These are phyloP conservation scores for Galeruca laticollis DNA, from an alignment of 2,888 invertebrate genomes.

Conservation along the genomic window DNA sequence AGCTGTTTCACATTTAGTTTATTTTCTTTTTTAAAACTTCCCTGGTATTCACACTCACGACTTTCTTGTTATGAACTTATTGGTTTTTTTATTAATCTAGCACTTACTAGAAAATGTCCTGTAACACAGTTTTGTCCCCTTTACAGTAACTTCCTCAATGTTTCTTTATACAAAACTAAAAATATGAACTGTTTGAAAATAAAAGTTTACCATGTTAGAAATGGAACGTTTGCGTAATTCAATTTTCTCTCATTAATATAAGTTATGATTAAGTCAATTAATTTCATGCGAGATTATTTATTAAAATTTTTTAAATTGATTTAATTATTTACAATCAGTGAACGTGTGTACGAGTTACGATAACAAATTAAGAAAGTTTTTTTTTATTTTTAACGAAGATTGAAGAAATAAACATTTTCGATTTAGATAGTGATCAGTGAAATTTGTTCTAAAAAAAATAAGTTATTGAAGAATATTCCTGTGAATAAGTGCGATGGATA, in stretches of 20 bases:
- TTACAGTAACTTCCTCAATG: not conserved
- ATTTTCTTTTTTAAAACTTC: too few relatives aligned
- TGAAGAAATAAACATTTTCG: constrained; percentile 28
- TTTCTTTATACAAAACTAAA: constrained; percentile 1
- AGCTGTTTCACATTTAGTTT: too few relatives aligned
- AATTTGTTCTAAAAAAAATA: too few relatives aligned
- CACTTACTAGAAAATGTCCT: too few relatives aligned
- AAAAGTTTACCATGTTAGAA: constrained; percentile 30
- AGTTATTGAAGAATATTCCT: constrained; percentile 14
- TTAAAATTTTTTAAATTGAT: constrained; percentile 37
- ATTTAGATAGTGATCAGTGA: constrained; percentile 25
- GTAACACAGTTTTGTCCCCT: too few relatives aligned
- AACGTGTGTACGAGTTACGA: constrained; percentile 48
- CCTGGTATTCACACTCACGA: too few relatives aligned
- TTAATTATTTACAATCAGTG: constrained; percentile 61
- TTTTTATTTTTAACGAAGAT: constrained; percentile 22
- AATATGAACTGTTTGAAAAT: too few relatives aligned
- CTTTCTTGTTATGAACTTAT: too few relatives aligned
- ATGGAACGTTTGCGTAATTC: constrained; percentile 31
- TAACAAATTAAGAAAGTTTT: constrained; percentile 49
- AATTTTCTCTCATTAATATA: constrained; percentile 28
- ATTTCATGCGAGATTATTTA: constrained; percentile 14
- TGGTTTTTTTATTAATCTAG: too few relatives aligned
- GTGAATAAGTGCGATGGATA: constrained; percentile 31
- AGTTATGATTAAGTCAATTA: constrained; percentile 31